A percentile compares a stretch with the other conserved stretches of the same genome.
These are phyloP conservation scores for Morelia viridis DNA, from an alignment of 2,797 vertebrate species.

Conservation along the genomic window DNA sequence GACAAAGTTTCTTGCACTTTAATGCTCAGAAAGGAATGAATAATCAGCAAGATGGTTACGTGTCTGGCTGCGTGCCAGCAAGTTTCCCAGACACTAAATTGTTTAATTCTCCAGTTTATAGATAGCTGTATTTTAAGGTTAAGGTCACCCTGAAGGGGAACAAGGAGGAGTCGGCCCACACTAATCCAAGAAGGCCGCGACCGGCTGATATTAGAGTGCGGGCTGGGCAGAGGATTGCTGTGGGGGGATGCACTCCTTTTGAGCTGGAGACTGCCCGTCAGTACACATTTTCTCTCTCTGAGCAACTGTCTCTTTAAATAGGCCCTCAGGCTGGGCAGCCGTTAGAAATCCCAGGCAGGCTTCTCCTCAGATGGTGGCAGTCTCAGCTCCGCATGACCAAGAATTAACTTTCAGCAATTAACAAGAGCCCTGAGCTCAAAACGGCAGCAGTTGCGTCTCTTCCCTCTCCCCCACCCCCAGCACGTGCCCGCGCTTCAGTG, in stretches of 20 bases:
- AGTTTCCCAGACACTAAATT: constrained; percentile 60
- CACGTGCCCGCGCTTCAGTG: constrained; percentile 53
- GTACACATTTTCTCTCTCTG: constrained; percentile 48
- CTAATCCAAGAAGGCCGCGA: constrained; percentile 25
- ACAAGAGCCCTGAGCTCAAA: constrained; percentile 53
- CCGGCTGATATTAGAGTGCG: neutral
- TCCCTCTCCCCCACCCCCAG: neutral
- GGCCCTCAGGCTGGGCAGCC: constrained; percentile 49
- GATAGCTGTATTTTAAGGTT: constrained; percentile 27
- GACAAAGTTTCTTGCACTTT: constrained; percentile 35
- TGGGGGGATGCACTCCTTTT: constrained; percentile 32
- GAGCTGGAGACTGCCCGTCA: constrained; percentile 36
- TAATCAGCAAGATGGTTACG: constrained; percentile 51
- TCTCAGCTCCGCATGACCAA: constrained; percentile 65
- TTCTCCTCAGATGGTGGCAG: constrained; percentile 53
- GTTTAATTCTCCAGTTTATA: constrained; percentile 49
- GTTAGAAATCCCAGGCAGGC: constrained; percentile 45
- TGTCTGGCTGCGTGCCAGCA: constrained; percentile 35
- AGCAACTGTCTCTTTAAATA: constrained; percentile 63
- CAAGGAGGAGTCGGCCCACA: constrained; percentile 27
- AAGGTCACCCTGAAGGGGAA: constrained; percentile 50
- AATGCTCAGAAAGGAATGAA: constrained; percentile 45
- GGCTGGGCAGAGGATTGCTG: constrained; percentile 10
- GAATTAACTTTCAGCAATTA: constrained; percentile 73
- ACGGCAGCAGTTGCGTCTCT: constrained; percentile 54